Evolutionary conservation across 2,797 vertebrate species (phyloP), one percentile per base, ranked within the genome.

Genomic region (Sciaenops ocellatus): DNA sequence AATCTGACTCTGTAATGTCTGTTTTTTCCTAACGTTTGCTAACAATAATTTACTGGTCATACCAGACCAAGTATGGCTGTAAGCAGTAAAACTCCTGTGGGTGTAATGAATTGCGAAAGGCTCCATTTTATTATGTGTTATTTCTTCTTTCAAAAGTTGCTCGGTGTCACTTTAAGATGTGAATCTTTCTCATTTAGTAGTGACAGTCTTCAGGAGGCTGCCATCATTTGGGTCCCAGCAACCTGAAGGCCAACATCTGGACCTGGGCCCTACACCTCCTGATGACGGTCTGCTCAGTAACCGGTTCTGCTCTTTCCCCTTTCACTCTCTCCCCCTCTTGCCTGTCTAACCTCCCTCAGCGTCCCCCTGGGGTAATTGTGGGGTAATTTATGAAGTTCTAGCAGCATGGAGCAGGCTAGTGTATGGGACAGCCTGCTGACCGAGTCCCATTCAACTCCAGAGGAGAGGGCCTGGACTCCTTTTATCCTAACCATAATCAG

Each of bases 331-430:
- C 65, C 69, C 87, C 83, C 74, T 87, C 80, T 67, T 3, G 79
- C 65, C 85, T 84, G 73, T 86, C 86, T 90, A 71, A 85, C 87
- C 84, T 69, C 69, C 79, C 77, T 87, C 42, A 0, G 83, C 50
- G 79, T 86, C 89, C 86, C 92, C 89, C 87, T 52, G 55, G 90
- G 90, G 91, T 95, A 92, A 92, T 92, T 93, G 90, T 89, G 88
- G 90, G 91, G 92, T 95, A 94, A 96, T 96, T 95, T 95, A 96
- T 95, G 94, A 95, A 92, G 91, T 91, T 90, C 63, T 85, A 93
- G 76, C 94, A 94, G 93, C 91, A 94, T 94, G 94, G 90, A 94
- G 94, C 82, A 85, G 89, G 87, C 87, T 90, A 78, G 90, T 94
- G 93, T 94, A 93, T 93, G 92, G 89, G 94, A 92, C 90, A 84